Base-by-base conservation (phyloP, 2,888 invertebrate genomes). In the Fragum sueziense region DNA sequence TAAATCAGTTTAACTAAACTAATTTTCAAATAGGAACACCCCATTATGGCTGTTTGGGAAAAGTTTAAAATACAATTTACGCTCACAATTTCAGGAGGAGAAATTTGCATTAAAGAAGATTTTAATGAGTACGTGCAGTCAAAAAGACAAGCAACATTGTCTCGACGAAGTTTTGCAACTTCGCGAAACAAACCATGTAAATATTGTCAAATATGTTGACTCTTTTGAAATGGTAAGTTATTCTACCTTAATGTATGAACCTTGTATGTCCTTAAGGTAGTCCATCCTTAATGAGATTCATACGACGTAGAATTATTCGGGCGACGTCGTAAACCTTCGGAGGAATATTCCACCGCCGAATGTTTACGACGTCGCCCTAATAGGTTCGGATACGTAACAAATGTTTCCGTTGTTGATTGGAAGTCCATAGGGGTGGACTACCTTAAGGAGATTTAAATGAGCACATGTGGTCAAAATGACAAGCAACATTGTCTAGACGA, bases 111-210 rank as follows among this genome's bases (percentile, higher is more conserved):
- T 70, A 7, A 70, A 70, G 57, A 52, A 34, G 22, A 70, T 70
- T 14, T 20, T 52, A 20, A 22, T 70, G 7, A n/a, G 14, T 0
- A 70, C 11, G 25, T 70, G 70, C 25, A 33, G 4, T 1, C 34
- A 54, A 17, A 70, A 70, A 22, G 70, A 70, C 57, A 52, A 54
- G 34, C 17, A 70, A 57, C 70, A 70, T 34, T 52, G 54, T 17
- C 34, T 14, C n/a, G 57, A 34, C 31, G 70, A 70, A 34, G 70
- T 57, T 1, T 6, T 9, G 9, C 37, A 34, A 11, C 20, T 70
- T 11, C 31, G 57, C 33, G 3, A 57, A 52, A 20, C 33, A 6
- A 17, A 31, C 7, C 70, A 70, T 25, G 27, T n/a, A 54, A 54
- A 70, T 34, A 14, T 70, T 34, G 70, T 70, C 17, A 25, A 34